A percentile compares a stretch with the other conserved stretches of the same genome.
These are phyloP conservation scores for Synergus japonicus DNA, from an alignment of 2,888 invertebrate species.

Conservation along the genomic window DNA sequence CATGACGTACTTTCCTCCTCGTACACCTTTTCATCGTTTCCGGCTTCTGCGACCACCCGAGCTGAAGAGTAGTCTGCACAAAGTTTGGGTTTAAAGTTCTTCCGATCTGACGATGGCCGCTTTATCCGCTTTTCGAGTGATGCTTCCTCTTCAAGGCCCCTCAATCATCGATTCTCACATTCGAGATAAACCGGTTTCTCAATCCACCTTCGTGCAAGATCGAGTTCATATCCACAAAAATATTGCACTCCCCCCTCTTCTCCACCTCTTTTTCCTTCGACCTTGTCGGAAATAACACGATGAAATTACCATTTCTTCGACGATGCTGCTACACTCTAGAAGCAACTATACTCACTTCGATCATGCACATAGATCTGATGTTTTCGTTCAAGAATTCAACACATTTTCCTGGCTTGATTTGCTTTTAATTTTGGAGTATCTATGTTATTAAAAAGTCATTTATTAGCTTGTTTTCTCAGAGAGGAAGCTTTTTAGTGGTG, in stretches of 20 bases:
- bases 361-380: not conserved
- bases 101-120: slow-evolving; percentile 45
- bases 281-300: slow-evolving; percentile 17
- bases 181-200: slow-evolving; percentile 49
- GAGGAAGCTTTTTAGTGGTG: too few relatives aligned
- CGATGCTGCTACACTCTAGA: not conserved
- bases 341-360: not conserved
- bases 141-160: slow-evolving; percentile 31
- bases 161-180: slow-evolving; percentile 52
- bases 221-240: slow-evolving; percentile 43
- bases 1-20: slow-evolving; percentile 42
- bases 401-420: too few relatives aligned
- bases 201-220: slow-evolving; percentile 30
- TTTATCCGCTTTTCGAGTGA: slow-evolving; percentile 54
- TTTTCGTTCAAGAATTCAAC: too few relatives aligned
- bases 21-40: slow-evolving; percentile 48
- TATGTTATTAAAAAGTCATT: too few relatives aligned
- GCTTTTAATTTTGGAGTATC: too few relatives aligned
- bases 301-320: slow-evolving; percentile 30
- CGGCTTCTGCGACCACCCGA: slow-evolving; percentile 44
- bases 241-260: slow-evolving; percentile 52
- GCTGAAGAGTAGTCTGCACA: slow-evolving; percentile 38
- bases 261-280: slow-evolving; percentile 30
- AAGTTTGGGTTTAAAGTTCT: slow-evolving; percentile 47
- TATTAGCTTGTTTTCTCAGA: too few relatives aligned